Conservation (phyloP, 2,113 vertebrate genomes). For the Rhadina sibilatrix region DNA sequence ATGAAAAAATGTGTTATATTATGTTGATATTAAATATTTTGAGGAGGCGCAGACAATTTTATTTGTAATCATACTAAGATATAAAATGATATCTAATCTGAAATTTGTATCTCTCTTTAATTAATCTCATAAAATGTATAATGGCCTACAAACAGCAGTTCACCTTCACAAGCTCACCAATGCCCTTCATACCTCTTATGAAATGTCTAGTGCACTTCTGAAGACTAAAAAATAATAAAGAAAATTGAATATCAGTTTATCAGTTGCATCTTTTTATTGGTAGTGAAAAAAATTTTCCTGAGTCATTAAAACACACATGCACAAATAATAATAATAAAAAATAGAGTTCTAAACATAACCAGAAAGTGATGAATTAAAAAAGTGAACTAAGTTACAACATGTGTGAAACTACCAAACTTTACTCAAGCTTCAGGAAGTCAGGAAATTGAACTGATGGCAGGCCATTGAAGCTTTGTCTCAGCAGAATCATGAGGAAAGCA, state of each 20-base stretch:
- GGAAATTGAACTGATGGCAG: neutral
- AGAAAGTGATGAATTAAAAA: neutral
- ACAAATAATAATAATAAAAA: neutral
- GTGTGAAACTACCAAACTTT: neutral
- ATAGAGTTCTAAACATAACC: neutral
- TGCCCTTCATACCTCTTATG: neutral
- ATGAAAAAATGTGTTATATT: neutral
- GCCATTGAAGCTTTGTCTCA: neutral
- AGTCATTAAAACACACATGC: neutral
- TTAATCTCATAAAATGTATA: neutral
- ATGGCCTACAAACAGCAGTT: neutral
- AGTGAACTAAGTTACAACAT: neutral
- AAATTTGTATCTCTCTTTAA: neutral
- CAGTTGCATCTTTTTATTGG: neutral
- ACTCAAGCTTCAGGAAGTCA: neutral
- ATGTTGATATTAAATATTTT: neutral
- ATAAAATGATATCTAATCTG: neutral
- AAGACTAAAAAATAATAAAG: neutral
- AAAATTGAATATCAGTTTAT: neutral
- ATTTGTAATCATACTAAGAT: conserved; percentile 4
- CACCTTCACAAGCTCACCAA: neutral
- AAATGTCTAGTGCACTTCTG: neutral
- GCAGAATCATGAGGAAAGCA: neutral
- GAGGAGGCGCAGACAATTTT: neutral
- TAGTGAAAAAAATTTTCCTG: neutral